Base-by-base conservation (phyloP, 2,113 vertebrate genomes). In the Elephas maximus region DNA sequence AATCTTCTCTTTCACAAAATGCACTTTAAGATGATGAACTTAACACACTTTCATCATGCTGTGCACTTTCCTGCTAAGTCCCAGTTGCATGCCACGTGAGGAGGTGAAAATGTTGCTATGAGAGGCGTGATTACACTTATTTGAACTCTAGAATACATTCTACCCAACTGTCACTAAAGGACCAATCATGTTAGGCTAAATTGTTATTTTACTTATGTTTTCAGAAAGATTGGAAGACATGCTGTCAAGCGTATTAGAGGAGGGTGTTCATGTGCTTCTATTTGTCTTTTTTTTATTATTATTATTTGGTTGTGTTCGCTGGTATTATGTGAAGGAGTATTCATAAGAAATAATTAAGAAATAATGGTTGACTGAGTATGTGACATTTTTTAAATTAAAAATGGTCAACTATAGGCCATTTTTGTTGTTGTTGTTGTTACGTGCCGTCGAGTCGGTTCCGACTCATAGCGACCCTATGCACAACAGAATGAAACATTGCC, bases 101-200 rank as follows among this genome's bases (percentile, higher is more conserved):
- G 62, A 97, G 94, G 96, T 96, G 97, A 96, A 98, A 98, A 97
- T 97, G 93, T 63, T 96, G 95, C 97, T 97, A 85, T 51, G 81
- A 90, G 93, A 97, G 28, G 95, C 0, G 96, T 89, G 95, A 97
- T 97, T 53, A 90, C 95, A 97, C 96, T 97, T 97, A 95, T 96
- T 97, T 94, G 82, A 97, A 97, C 92, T 77, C 77, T 80, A 83
- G 82, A 96, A 87, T 45, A 92, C 88, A 89, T 87, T 96, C 95
- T 88, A 67, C 48, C 92, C 90, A 88, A 69, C 92, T 88, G 45
- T 8, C 88, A 77, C 63, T 92, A 89, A 97, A 95, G 60, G 76
- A 48, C 57, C 90, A 90, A 94, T 97, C 94, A 77, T 18, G 73
- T 90, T 87, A 77, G 79, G 51, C 60, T 81, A 94, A 90, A 84